Evolutionary conservation across 2,113 vertebrate species (phyloP).

Genomic region (Xenotilapia longispinis): DNA sequence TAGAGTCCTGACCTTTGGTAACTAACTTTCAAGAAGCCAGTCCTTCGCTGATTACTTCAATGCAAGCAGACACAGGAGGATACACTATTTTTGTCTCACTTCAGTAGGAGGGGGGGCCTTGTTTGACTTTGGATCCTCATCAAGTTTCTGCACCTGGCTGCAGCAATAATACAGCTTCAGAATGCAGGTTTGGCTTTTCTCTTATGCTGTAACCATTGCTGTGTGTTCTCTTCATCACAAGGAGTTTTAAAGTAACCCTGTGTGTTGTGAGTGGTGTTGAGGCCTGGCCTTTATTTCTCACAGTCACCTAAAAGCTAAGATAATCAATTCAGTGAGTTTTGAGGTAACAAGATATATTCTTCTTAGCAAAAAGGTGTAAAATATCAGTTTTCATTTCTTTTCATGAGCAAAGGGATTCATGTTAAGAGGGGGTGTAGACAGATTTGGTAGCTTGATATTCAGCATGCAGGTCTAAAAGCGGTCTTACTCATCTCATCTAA

Average conservation of each 20-base stretch:
- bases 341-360: not conserved
- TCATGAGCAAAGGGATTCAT: not conserved
- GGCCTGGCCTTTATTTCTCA: not conserved
- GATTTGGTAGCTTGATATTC: not conserved
- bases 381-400: not conserved
- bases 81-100: not conserved
- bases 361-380: not conserved
- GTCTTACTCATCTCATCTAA: not conserved
- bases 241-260: not conserved
- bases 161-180: slow-evolving; percentile 5
- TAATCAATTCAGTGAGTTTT: not conserved
- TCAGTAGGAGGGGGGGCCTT: not conserved
- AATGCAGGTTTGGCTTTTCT: slow-evolving; percentile 71
- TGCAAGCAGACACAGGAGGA: slow-evolving; percentile 49
- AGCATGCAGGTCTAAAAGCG: not conserved
- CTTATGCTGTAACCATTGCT: not conserved
- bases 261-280: not conserved
- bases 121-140: slow-evolving; percentile 18
- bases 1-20: not conserved
- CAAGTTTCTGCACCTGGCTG: slow-evolving; percentile 5
- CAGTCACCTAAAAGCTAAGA: not conserved
- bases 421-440: not conserved
- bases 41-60: slow-evolving; percentile 6
- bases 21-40: not conserved
- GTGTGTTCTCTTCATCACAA: not conserved